phyloP scores from a whole-genome alignment of 2,797 vertebrate genomes.

The Oryzias sinensis region DNA sequence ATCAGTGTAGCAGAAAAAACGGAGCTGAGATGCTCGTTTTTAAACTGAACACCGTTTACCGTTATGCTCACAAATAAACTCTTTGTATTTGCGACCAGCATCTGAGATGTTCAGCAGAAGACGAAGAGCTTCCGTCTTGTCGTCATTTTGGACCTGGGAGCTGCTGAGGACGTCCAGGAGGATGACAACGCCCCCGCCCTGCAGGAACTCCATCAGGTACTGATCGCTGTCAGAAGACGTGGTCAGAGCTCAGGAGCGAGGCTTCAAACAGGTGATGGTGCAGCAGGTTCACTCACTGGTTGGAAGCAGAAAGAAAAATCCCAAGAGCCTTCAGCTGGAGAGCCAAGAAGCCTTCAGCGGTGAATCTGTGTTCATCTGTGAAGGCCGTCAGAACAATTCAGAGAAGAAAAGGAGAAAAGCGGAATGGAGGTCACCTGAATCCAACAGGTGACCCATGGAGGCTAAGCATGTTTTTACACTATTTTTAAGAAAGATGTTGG shows the following conservation, averaged over 20 bases:
- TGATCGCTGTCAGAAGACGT: conserved; percentile 69
- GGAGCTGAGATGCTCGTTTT: neutral
- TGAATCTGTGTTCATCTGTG: conserved; percentile 77
- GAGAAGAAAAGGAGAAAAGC: neutral
- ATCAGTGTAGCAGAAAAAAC: neutral
- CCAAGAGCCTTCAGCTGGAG: conserved; percentile 81
- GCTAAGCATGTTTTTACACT: too few species aligned
- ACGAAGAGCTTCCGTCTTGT: conserved; percentile 77
- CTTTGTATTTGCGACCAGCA: conserved; percentile 82
- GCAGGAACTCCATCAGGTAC: conserved; percentile 85
- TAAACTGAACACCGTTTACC: conserved; percentile 55
- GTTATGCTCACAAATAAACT: conserved; percentile 85
- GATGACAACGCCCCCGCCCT: conserved; percentile 80
- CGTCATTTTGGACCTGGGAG: conserved; percentile 72
- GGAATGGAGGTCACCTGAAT: neutral
- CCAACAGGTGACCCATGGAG: neutral
- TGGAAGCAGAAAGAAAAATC: conserved; percentile 83
- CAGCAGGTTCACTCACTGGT: conserved; percentile 73
- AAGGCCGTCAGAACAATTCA: conserved; percentile 56
- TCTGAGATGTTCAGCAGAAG: conserved; percentile 79
- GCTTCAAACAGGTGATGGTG: neutral
- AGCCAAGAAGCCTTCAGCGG: conserved; percentile 74
- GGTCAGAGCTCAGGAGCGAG: neutral
- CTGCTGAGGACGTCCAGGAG: conserved; percentile 83
- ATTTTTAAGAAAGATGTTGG: too few species aligned